Base-by-base conservation (phyloP, 2,888 invertebrate species). In the Cheilosia soror region DNA sequence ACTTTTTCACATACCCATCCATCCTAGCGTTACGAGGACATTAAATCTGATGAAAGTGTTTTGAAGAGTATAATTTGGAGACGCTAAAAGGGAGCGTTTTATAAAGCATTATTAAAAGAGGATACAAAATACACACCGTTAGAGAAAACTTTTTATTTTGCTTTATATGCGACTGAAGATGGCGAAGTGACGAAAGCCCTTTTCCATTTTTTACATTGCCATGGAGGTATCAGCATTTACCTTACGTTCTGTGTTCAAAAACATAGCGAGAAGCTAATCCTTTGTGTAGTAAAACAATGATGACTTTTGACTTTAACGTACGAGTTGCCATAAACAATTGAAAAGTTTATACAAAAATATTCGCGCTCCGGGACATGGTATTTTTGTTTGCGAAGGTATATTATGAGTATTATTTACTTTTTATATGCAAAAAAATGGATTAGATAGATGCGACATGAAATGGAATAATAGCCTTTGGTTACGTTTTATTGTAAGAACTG, bases 271-370 rank as follows among this genome's bases (percentile, higher is more conserved):
- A 27, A 53, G 60, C 53, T 72, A 47, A 66, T 60, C 77, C 55
- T 71, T 77, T 72, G 71, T 47, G 31, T 62, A 40, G 62, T 55
- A n/a, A 49, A 72, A 82, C 77, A 77, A 82, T 72, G 55, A 53
- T 20, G 44, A 65, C 37, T 63, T 49, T 42, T 11, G 49, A 44
- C 55, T 29, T 40, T 13, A 49, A 53, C 47, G 79, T 29, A 68
- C 13, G n/a, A 29, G 29, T 25, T 82, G 77, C 44, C 53, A 66
- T 31, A 44, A 53, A 77, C 66, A 77, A 82, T 71, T 40, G 47
- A 60, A 66, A 77, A 77, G 47, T 71, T 77, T 20, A n/a, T 2
- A 44, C 9, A 44, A n/a, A 44, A 47, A 47, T 42, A 20, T 20
- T 6, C 47, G 7, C 15, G 15, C 47, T 9, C 7, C 15, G 7